Base-by-base conservation (phyloP, 2,797 vertebrate species). In the Amblyopsis hoosieri region DNA sequence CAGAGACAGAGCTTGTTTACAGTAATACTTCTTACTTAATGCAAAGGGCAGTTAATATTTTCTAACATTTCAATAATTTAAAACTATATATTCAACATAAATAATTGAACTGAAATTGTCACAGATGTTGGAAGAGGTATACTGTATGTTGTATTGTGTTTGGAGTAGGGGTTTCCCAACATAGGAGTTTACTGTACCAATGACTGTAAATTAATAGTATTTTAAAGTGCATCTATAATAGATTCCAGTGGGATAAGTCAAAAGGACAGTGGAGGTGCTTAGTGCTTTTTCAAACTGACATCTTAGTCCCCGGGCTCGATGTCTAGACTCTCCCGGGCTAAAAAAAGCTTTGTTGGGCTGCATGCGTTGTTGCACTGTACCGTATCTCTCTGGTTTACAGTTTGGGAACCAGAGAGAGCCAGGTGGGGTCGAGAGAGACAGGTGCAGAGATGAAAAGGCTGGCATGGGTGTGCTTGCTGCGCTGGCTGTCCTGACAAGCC, bases 361-460 rank as follows among this genome's bases (percentile, higher is more conserved):
- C 57, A 10, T 37, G 17, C 52, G 13, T 48, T 13, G 57, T n/a
- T 1, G 63, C 57, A 75, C 72, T 68, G 79, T 69, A 17, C 57
- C 72, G 53, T 57, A 57, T 67, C 54, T 76, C 67, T 23, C 3
- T 23, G 23, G 58, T 58, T 48, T 52, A 52, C 0, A 50, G 63
- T 76, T 81, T 67, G 64, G 63, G 37, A 42, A 62, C 69, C 54
- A 10, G 74, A 56, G 17, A 76, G 67, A 58, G 55, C 74, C 13
- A 64, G 69, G 78, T 69, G 11, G 69, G 77, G 78, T 69, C 31
- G 67, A 8, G 52, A 3, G 65, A 81, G 83, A 88, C 89, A 88
- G 87, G 89, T 89, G 90, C 76, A 82, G 68, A 80, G 85, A 88
- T 89, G 72, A 87, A 89, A 86, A 84, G 85, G 79, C 57, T 64